These are phyloP conservation scores for Lates japonicus DNA, from an alignment of 2,797 vertebrate genomes.

Conservation along the genomic window DNA sequence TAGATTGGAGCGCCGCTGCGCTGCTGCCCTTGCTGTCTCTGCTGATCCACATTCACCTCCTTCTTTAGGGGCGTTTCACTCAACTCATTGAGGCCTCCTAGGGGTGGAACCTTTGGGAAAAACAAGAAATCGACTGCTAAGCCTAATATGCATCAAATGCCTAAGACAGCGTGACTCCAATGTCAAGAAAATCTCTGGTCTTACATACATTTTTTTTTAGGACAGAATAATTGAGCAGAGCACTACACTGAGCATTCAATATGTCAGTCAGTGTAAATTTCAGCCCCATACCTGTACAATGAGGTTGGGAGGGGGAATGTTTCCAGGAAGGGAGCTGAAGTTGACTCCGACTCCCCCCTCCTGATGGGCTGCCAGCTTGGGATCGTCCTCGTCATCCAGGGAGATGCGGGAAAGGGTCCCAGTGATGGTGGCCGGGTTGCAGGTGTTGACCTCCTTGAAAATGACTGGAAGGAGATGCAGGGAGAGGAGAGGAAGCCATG, in stretches of 20 bases:
- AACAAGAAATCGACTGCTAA: background rate
- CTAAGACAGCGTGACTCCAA: background rate
- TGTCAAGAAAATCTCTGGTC: background rate
- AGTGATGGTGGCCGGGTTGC: slow-evolving; percentile 97
- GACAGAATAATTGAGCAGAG: background rate
- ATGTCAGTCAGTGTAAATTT: background rate
- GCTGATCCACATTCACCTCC: slow-evolving; percentile 90
- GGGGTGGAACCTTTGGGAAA: slow-evolving; percentile 86
- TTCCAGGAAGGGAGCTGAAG: slow-evolving; percentile 95
- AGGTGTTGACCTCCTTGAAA: slow-evolving; percentile 98
- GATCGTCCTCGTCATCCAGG: slow-evolving; percentile 96
- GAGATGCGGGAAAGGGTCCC: slow-evolving; percentile 98
- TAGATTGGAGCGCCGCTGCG: slow-evolving; percentile 89
- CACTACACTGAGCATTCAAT: background rate
- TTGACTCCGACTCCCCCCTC: slow-evolving; percentile 92
- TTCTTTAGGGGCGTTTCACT: slow-evolving; percentile 90
- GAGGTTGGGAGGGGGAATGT: slow-evolving; percentile 93
- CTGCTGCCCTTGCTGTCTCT: slow-evolving; percentile 83
- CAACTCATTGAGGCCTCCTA: slow-evolving; percentile 91
- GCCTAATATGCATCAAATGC: background rate
- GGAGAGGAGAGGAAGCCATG: slow-evolving; percentile 17
- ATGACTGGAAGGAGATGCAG: slow-evolving; percentile 86
- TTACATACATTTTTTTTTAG: background rate
- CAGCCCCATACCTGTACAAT: slow-evolving; percentile 86
- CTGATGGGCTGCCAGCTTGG: slow-evolving; percentile 92